Evolutionary conservation across 2,888 invertebrate genomes (phyloP).

Genomic region (Andrena haemorrhoa): DNA sequence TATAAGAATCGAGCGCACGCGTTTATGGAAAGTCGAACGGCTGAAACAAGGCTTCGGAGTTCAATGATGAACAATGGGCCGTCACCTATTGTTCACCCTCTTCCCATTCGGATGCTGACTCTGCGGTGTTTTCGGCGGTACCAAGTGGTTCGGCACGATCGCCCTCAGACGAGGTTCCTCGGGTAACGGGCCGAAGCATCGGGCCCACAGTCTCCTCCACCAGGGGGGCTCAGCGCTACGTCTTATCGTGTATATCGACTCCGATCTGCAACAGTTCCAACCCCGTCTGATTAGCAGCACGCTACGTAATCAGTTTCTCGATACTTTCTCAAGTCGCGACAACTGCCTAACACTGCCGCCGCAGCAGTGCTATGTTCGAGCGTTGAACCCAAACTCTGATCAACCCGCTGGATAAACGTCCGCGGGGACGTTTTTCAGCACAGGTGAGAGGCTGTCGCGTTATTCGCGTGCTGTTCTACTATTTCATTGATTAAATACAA

Average conservation of each 20-base stretch:
- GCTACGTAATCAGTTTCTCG: background rate
- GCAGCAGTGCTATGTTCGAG: background rate
- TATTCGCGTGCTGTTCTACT: background rate
- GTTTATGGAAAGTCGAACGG: too few species aligned
- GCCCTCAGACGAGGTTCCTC: constrained; percentile 90
- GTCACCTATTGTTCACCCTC: constrained; percentile 89
- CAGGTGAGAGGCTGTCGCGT: background rate
- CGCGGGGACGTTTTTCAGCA: background rate
- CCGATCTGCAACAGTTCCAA: constrained; percentile 86
- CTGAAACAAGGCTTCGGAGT: too few species aligned
- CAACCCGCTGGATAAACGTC: constrained; percentile 23
- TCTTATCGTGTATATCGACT: constrained; percentile 95
- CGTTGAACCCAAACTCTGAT: constrained; percentile 28
- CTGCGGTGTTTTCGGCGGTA: constrained; percentile 92
- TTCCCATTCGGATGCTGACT: constrained; percentile 94
- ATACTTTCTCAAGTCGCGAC: constrained; percentile 11
- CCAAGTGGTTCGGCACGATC: constrained; percentile 94
- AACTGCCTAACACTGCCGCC: background rate
- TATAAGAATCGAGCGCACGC: background rate
- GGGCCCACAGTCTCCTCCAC: constrained; percentile 88
- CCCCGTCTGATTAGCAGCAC: background rate
- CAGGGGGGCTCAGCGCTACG: constrained; percentile 90
- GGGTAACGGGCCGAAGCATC: constrained; percentile 86
- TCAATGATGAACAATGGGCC: background rate
- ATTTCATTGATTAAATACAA: background rate